A percentile compares a stretch with the other conserved stretches of the same genome.
phyloP scores from a whole-genome alignment of 2,113 vertebrate genomes.

The Ahaetulla prasina region DNA sequence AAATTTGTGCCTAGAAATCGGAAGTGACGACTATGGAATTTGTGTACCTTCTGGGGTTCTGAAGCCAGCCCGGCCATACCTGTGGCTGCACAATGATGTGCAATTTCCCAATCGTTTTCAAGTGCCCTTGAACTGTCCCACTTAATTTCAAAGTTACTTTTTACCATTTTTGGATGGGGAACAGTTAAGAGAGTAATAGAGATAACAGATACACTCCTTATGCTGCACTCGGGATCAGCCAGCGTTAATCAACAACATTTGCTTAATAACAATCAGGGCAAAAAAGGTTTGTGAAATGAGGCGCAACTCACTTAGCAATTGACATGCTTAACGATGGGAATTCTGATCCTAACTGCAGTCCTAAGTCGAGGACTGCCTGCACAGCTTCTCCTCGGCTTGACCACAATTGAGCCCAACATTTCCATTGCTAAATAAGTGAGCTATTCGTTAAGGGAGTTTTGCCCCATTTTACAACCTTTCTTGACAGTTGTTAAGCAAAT shows the following conservation, averaged over 20 bases:
- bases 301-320: background rate
- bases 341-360: background rate
- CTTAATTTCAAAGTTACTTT: background rate
- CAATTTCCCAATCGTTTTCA: background rate
- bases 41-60: background rate
- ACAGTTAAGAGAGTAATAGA: background rate
- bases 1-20: background rate
- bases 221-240: background rate
- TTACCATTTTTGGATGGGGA: background rate
- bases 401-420: background rate
- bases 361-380: background rate
- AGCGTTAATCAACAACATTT: background rate
- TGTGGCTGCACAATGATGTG: background rate
- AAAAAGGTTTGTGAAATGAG: background rate
- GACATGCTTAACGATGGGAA: background rate
- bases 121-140: background rate
- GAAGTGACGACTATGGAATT: background rate
- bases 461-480: background rate
- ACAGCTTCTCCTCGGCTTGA: background rate
- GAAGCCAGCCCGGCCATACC: background rate
- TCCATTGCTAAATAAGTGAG: background rate
- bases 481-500: background rate
- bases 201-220: background rate
- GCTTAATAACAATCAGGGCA: background rate
- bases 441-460: background rate